Conservation (phyloP, 2,888 invertebrate genomes). For the Cataglyphis rosenhaueri region DNA sequence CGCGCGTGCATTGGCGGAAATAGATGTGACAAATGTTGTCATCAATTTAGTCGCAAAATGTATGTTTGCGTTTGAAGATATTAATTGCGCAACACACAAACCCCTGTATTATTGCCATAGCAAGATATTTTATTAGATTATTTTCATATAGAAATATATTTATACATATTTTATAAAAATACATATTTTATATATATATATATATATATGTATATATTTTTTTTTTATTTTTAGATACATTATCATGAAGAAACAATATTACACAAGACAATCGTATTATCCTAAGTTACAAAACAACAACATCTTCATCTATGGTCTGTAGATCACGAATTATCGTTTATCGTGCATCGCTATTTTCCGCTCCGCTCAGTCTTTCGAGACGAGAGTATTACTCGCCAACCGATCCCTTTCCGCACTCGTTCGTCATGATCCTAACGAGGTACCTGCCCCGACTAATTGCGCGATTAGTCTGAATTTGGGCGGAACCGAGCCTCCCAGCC, state of each 20-base stretch:
- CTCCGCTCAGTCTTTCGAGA: slow-evolving; percentile 22
- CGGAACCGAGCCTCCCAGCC: slow-evolving; percentile 61
- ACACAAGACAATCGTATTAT: not conserved
- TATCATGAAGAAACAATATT: slow-evolving; percentile 16
- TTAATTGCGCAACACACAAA: slow-evolving; percentile 24
- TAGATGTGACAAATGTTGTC: slow-evolving; percentile 41
- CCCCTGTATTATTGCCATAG: slow-evolving; percentile 9
- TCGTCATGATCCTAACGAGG: slow-evolving; percentile 63
- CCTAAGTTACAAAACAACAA: slow-evolving; percentile 22
- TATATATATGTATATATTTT: too few species aligned
- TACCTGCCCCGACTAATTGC: slow-evolving; percentile 66
- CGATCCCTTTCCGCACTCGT: slow-evolving; percentile 37
- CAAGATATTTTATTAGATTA: slow-evolving; percentile 15
- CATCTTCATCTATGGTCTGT: slow-evolving; percentile 17
- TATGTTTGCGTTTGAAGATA: slow-evolving; percentile 25
- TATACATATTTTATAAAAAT: too few species aligned
- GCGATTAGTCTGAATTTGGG: slow-evolving; percentile 73
- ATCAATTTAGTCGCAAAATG: slow-evolving; percentile 25
- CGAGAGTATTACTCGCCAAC: slow-evolving; percentile 22
- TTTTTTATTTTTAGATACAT: too few species aligned
- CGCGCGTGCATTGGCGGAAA: slow-evolving; percentile 3
- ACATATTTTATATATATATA: too few species aligned
- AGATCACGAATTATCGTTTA: slow-evolving; percentile 33
- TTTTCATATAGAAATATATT: not conserved
- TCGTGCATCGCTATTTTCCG: slow-evolving; percentile 46